Percentiles rank a stretch among this genome's conserved stretches.
Conservation (phyloP, 2,888 invertebrate species). For the Rutpela maculata region DNA sequence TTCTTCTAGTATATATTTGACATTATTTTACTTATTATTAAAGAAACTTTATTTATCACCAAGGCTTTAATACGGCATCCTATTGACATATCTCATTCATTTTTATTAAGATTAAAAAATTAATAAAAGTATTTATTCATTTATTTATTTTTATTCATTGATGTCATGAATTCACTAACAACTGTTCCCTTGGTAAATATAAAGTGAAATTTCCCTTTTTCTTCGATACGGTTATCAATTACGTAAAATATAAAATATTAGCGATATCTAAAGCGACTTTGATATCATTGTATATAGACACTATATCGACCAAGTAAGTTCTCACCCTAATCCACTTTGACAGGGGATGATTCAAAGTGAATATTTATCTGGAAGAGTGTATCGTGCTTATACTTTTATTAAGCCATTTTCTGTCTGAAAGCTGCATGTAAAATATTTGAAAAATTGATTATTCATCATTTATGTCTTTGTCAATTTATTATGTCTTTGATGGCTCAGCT, state of each 20-base stretch:
- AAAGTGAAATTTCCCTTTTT: not conserved
- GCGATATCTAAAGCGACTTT: slow-evolving; percentile 47
- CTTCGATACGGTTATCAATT: slow-evolving; percentile 42
- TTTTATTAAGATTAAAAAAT: too few species aligned
- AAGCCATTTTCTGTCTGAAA: slow-evolving; percentile 69
- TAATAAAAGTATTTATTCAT: too few species aligned
- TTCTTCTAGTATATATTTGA: too few species aligned
- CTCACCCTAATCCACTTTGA: slow-evolving; percentile 37
- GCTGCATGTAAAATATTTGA: slow-evolving; percentile 69
- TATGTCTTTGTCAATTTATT: slow-evolving; percentile 67
- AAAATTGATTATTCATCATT: slow-evolving; percentile 70
- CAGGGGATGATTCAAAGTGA: slow-evolving; percentile 18
- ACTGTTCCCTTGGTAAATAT: not conserved
- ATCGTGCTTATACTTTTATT: slow-evolving; percentile 70
- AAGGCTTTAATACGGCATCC: too few species aligned
- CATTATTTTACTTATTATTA: too few species aligned
- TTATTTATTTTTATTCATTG: too few species aligned
- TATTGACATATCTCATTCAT: too few species aligned
- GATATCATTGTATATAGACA: slow-evolving; percentile 47
- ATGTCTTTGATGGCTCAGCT: slow-evolving; percentile 61
- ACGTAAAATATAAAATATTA: slow-evolving; percentile 47
- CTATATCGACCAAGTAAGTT: slow-evolving; percentile 29
- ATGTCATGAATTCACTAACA: too few species aligned
- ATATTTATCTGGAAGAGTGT: slow-evolving; percentile 56
- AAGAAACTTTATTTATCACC: too few species aligned